These are phyloP conservation scores for Antrozous pallidus DNA, from an alignment of 2,797 vertebrate species.

Conservation along the genomic window DNA sequence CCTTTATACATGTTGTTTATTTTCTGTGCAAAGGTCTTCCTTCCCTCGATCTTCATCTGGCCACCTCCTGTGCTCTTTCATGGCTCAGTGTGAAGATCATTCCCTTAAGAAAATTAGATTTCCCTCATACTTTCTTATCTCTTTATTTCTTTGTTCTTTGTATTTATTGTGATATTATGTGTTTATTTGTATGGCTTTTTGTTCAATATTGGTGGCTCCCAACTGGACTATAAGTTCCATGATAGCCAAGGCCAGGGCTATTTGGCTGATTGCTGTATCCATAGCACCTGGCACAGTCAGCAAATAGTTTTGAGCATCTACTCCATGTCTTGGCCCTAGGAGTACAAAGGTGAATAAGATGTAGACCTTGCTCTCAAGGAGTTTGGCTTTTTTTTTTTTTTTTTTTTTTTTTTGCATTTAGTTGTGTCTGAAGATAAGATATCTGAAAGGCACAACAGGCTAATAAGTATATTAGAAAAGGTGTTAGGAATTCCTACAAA, in stretches of 20 bases:
- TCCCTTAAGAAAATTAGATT: constrained; percentile 4
- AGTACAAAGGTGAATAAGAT: not conserved
- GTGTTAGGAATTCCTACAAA: not conserved
- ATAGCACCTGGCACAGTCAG: not conserved
- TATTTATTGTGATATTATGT: not conserved
- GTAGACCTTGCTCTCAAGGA: not conserved
- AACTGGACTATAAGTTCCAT: not conserved
- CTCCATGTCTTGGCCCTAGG: not conserved
- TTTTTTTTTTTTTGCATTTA: not conserved
- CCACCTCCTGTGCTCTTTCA: not conserved
- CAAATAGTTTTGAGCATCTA: not conserved
- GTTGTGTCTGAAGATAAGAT: not conserved
- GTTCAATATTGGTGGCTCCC: not conserved
- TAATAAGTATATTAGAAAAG: not conserved
- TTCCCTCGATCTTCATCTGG: not conserved
- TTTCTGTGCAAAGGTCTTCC: not conserved
- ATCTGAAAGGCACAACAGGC: not conserved
- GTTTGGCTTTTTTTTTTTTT: constrained; percentile 1
- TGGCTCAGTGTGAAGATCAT: not conserved
- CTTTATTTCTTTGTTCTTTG: not conserved
- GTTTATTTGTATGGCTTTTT: constrained; percentile 16
- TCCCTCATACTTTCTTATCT: not conserved
- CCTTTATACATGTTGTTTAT: not conserved
- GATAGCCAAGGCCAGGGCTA: not conserved
- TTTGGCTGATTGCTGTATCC: not conserved